Conservation (phyloP, 2,888 invertebrate genomes). For the Isotomurus palustris region DNA sequence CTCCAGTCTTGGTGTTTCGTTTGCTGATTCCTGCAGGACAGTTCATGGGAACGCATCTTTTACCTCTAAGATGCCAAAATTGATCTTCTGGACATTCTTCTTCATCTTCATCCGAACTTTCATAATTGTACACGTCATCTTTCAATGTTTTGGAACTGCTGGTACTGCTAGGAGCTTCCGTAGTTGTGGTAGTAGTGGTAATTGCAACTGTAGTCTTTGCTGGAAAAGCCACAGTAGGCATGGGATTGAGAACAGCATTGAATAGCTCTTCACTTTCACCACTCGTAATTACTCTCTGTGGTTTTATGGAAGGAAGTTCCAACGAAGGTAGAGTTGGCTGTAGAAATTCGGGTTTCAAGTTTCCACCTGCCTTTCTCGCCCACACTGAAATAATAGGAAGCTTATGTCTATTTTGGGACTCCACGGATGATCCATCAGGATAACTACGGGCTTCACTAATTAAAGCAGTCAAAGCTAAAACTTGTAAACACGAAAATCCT, state of each 20-base stretch:
- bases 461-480: no score
- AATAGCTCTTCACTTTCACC: background rate
- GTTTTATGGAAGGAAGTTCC: no score
- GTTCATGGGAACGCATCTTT: slow-evolving; percentile 22
- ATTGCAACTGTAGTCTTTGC: background rate
- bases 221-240: background rate
- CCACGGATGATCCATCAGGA: no score
- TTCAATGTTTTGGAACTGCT: background rate
- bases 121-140: slow-evolving; percentile 7
- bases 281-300: background rate
- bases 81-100: slow-evolving; percentile 25
- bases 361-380: slow-evolving; percentile 32
- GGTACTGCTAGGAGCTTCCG: background rate
- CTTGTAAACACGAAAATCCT: no score
- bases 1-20: slow-evolving; percentile 23
- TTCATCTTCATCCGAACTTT: slow-evolving; percentile 8
- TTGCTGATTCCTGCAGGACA: slow-evolving; percentile 27
- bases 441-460: no score
- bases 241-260: background rate
- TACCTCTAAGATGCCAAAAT: slow-evolving; percentile 24
- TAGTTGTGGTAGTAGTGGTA: background rate
- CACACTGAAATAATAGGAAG: slow-evolving; percentile 17
- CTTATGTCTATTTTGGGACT: no score
- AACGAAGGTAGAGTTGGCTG: no score
- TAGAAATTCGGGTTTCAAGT: slow-evolving; percentile 16